phyloP scores from a whole-genome alignment of 2,113 vertebrate species.

The Platichthys stellatus region DNA sequence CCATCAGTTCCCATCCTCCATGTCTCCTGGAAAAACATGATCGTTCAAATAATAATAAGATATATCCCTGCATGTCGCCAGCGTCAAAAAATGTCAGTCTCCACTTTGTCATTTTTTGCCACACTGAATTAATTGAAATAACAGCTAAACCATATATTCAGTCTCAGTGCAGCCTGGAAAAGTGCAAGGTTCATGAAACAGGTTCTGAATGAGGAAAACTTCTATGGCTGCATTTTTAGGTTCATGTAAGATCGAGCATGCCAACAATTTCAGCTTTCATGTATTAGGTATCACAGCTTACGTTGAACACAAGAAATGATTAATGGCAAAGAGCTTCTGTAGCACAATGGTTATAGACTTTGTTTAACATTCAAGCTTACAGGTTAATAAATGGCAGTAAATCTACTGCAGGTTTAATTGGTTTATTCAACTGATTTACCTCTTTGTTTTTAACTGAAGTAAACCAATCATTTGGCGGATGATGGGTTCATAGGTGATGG shows the following conservation, averaged over 20 bases:
- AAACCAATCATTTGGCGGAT: neutral
- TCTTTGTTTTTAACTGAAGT: constrained; percentile 1
- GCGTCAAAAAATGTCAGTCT: constrained; percentile 24
- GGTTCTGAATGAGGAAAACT: constrained; percentile 33
- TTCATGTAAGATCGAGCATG: constrained; percentile 1
- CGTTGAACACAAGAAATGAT: neutral
- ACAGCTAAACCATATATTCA: neutral
- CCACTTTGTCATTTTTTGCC: neutral
- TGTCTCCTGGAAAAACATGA: neutral
- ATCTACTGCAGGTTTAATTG: constrained; percentile 2
- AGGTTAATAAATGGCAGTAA: constrained; percentile 4
- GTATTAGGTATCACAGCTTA: neutral
- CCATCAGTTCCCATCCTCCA: constrained; percentile 7
- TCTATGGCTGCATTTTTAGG: constrained; percentile 7
- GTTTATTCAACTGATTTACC: constrained; percentile 15
- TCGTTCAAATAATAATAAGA: constrained; percentile 1
- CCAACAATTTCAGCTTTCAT: neutral
- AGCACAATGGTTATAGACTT: constrained; percentile 4
- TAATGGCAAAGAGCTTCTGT: constrained; percentile 3
- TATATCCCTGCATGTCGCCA: neutral
- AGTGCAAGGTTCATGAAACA: constrained; percentile 26
- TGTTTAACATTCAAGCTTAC: neutral
- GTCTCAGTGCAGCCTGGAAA: neutral
- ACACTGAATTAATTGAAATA: neutral
- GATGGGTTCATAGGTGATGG: neutral